These are phyloP conservation scores for Hololepta plana DNA, from an alignment of 2,888 invertebrate genomes.

Conservation along the genomic window DNA sequence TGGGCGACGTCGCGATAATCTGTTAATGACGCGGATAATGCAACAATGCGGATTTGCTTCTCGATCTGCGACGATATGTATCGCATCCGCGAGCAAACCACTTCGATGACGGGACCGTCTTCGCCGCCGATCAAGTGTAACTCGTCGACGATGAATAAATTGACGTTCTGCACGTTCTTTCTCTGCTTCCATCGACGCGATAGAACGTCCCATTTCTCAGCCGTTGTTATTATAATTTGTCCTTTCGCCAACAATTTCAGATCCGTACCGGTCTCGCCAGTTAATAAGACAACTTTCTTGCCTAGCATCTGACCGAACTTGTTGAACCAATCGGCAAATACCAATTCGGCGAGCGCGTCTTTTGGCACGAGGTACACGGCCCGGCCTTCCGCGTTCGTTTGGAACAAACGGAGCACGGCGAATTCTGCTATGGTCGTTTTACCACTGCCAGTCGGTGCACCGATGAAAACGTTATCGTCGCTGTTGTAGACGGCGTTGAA, in stretches of 20 bases:
- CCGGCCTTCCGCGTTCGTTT: conserved; percentile 54
- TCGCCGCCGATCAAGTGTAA: conserved; percentile 80
- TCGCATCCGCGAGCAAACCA: conserved; percentile 78
- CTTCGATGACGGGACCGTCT: conserved; percentile 86
- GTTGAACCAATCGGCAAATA: conserved; percentile 80
- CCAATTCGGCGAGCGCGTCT: conserved; percentile 76
- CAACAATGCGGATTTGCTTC: conserved; percentile 79
- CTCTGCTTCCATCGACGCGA: conserved; percentile 98
- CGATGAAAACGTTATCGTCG: conserved; percentile 95
- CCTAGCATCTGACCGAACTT: conserved; percentile 71
- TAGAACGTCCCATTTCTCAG: conserved; percentile 97
- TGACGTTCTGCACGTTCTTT: conserved; percentile 94
- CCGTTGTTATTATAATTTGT: conserved; percentile 91
- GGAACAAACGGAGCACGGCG: conserved; percentile 74
- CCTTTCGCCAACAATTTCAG: conserved; percentile 83
- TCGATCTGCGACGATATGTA: conserved; percentile 94
- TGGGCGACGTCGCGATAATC: conserved; percentile 92
- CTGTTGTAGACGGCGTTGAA: conserved; percentile 97
- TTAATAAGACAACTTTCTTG: conserved; percentile 76
- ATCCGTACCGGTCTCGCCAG: conserved; percentile 96
- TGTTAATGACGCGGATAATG: conserved; percentile 80
- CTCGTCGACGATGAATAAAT: conserved; percentile 92
- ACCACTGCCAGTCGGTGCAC: conserved; percentile 80
- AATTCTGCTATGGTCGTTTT: conserved; percentile 95
- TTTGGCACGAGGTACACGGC: conserved; percentile 89